Evolutionary conservation across 2,888 invertebrate genomes (phyloP), one percentile per base, ranked within the genome.

Genomic region (Hyles lineata): DNA sequence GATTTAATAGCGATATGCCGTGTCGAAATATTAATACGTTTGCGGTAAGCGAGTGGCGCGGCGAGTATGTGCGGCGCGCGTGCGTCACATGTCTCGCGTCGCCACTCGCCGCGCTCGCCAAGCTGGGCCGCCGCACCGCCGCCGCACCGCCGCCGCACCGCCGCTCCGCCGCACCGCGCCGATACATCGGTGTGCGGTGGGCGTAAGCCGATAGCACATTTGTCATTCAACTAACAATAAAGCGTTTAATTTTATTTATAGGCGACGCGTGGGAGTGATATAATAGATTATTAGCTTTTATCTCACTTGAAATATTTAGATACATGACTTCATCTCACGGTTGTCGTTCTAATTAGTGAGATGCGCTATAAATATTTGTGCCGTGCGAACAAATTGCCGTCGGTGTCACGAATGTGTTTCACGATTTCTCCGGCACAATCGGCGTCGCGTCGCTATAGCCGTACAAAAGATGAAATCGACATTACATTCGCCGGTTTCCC

Each of bases 141-240:
- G 62, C 61, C 3, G 29, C 29, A 29, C 29, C 29, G 35, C 35
- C 62, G 62, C 8, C 21, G 35, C 58, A 21, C 58, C 32, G 58
- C 58, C 59, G 59, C 59, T 15, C 62, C 62, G 32, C 62, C 62
- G 1, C 32, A 29, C 29, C 5, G 32, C 32, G 21, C 35, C 35
- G 63, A 2, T 21, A 21, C 59, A 23, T 15, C 43, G 59, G 21
- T 23, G 59, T 25, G 29, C 74, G 71, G 92, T 90, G 89, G 92
- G 92, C 86, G 92, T 85, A 84, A 84, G 85, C 85, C 83, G 86
- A 87, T 88, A 86, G 84, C 86, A 85, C 90, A 90, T 92, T 92
- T 92, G 91, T 93, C 92, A 91, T 90, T 86, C 85, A 77, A 84
- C 88, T 90, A 92, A 93, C 92, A 92, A 92, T 92, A 89, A 89